These are phyloP conservation scores for Carabus problematicus DNA, from an alignment of 2,888 invertebrate species.

Conservation along the genomic window DNA sequence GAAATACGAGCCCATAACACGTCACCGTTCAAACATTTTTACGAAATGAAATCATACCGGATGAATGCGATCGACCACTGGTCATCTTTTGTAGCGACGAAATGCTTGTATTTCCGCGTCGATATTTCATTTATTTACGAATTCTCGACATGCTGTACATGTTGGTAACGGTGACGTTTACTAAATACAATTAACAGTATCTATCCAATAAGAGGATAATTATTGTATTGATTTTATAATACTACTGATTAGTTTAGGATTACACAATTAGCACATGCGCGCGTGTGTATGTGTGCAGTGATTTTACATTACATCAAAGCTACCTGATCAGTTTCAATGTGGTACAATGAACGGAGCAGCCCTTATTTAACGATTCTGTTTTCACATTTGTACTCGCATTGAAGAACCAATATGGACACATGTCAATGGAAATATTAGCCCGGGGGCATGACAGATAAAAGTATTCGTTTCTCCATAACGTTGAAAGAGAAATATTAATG, in stretches of 20 bases:
- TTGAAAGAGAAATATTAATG: conserved; percentile 26
- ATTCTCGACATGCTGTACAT: neutral
- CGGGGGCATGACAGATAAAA: conserved; percentile 3
- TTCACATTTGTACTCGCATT: no score
- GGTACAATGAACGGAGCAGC: no score
- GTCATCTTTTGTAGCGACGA: neutral
- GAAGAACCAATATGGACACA: no score
- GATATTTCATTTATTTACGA: neutral
- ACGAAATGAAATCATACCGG: neutral
- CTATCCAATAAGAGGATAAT: no score
- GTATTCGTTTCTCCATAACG: conserved; percentile 8
- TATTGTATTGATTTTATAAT: no score
- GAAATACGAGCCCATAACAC: conserved; percentile 24
- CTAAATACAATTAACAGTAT: no score
- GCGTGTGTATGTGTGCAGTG: no score
- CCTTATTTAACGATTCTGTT: no score
- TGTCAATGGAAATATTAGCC: conserved; percentile 1
- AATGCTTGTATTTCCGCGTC: neutral
- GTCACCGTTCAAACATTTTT: neutral
- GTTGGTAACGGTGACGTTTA: neutral
- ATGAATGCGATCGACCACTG: neutral
- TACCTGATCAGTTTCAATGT: no score
- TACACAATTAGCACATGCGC: no score
- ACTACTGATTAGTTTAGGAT: no score
- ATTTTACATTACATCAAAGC: no score